phyloP scores from a whole-genome alignment of 2,888 invertebrate species.

The Andrena dorsata region DNA sequence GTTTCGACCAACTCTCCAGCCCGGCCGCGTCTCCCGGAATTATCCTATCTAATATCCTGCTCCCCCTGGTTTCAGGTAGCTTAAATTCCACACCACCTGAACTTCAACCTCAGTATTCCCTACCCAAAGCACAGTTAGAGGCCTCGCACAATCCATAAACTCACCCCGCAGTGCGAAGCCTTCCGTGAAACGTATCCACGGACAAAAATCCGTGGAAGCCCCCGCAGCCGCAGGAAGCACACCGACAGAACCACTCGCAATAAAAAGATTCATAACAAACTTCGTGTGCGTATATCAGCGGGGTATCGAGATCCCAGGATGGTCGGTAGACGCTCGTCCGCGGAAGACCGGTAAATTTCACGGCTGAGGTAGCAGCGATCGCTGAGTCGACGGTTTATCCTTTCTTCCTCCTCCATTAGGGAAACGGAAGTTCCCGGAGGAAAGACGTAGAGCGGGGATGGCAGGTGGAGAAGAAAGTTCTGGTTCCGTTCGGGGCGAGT shows the following conservation, averaged over 20 bases:
- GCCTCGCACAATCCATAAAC: too few species aligned
- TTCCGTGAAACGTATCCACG: too few species aligned
- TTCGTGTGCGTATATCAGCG: constrained; percentile 14
- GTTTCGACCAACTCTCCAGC: too few species aligned
- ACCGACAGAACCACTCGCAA: not conserved
- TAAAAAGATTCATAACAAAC: constrained; percentile 24
- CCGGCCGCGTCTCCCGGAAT: too few species aligned
- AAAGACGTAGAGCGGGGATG: not conserved
- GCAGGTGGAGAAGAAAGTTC: constrained; percentile 31
- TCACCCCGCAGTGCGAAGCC: too few species aligned
- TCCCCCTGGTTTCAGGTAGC: too few species aligned
- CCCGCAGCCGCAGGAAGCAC: not conserved
- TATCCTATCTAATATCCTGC: too few species aligned
- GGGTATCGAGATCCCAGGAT: constrained; percentile 31
- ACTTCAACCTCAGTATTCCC: too few species aligned
- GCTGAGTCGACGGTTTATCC: constrained; percentile 55
- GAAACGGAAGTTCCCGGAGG: constrained; percentile 39
- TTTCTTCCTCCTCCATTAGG: constrained; percentile 50
- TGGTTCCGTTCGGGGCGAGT: constrained; percentile 24
- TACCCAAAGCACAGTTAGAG: too few species aligned
- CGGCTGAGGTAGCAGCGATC: constrained; percentile 54
- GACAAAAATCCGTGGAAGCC: too few species aligned
- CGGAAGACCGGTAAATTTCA: constrained; percentile 49
- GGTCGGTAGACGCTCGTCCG: not conserved
- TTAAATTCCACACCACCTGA: too few species aligned